Evolutionary conservation across 2,888 invertebrate species (phyloP), one percentile per base, ranked within the genome.

Genomic region (Syrista parreyssii): DNA sequence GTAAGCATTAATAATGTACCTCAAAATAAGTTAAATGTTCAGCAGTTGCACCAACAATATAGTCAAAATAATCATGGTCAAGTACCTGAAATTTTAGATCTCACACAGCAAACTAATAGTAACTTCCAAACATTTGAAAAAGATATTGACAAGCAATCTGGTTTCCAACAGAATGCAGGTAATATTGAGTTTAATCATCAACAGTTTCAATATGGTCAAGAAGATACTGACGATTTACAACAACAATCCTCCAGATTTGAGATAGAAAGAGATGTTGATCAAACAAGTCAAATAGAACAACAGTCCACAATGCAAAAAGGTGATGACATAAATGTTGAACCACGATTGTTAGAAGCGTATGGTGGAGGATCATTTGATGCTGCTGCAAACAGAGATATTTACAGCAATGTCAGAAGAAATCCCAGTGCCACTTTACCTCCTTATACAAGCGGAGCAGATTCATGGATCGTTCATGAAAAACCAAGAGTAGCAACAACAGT

Each of bases 331-430:
- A 75, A 80, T 36, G 36, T 85, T 12, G 78, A 86, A 32, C 80
- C 88, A 34, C 82, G 88, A 71, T 87, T 89, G 79, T 75, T 89
- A 30, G 85, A 88, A 84, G 89, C 84, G 55, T 90, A 88, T 78
- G 89, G 89, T 31, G 89, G 88, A 77, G 87, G 87, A 32, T 82
- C 84, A 11, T 89, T 90, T 40, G 85, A 86, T 73, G 76, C 74
- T 11, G 77, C 80, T 31, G 86, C 85, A 40, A 77, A 34, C 32
- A 82, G 84, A 31, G 84, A 87, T 74, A 81, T 87, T 76, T 89
- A 86, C 33, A 76, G 68, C 31, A 82, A 81, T 68, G 84, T 85
- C 0, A 86, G 79, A 71, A 68, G 79, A 36, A 89, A 89, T 82
- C 88, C 89, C 2, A 86, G 85, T 55, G 88, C 82, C 11, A 87